These are phyloP conservation scores for Chrysomallon squamiferum DNA, from an alignment of 1,140 invertebrate genomes.

Conservation along the genomic window DNA sequence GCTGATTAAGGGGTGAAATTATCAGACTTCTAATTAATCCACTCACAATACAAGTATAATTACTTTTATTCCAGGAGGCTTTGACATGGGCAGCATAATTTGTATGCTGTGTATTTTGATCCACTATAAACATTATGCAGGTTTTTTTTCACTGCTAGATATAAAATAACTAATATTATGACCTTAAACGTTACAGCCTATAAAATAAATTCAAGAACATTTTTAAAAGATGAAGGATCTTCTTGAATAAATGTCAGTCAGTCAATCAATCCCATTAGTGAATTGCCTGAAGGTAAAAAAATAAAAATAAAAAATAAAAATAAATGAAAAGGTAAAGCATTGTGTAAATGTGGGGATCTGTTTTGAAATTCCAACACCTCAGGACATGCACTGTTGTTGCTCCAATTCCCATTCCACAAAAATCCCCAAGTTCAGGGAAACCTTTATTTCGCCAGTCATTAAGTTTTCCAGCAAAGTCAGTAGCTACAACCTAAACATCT, in stretches of 20 bases:
- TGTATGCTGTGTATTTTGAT: too few species aligned
- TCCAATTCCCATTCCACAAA: constrained; percentile 43
- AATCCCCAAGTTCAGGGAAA: constrained; percentile 52
- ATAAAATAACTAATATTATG: background rate
- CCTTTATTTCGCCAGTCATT: constrained; percentile 50
- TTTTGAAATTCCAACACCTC: constrained; percentile 40
- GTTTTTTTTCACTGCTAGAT: too few species aligned
- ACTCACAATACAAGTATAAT: background rate
- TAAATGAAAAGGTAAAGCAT: background rate
- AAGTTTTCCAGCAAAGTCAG: constrained; percentile 45
- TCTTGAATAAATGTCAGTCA: background rate
- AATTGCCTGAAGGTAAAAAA: background rate
- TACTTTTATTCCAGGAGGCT: too few species aligned
- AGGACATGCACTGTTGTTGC: constrained; percentile 39
- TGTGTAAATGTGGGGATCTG: constrained; percentile 35
- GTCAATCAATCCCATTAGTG: background rate
- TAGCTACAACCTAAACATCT: constrained; percentile 36
- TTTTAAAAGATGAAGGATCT: background rate
- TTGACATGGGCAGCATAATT: too few species aligned
- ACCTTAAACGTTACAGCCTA: background rate
- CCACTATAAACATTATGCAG: too few species aligned
- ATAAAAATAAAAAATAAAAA: background rate
- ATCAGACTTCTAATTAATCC: background rate
- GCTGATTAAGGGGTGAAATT: background rate
- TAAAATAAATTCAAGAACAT: background rate